Evolutionary conservation across 37 sponge, comb jelly and placozoan genomes (phyloP).

Genomic region (Theonella swinhoei): DNA sequence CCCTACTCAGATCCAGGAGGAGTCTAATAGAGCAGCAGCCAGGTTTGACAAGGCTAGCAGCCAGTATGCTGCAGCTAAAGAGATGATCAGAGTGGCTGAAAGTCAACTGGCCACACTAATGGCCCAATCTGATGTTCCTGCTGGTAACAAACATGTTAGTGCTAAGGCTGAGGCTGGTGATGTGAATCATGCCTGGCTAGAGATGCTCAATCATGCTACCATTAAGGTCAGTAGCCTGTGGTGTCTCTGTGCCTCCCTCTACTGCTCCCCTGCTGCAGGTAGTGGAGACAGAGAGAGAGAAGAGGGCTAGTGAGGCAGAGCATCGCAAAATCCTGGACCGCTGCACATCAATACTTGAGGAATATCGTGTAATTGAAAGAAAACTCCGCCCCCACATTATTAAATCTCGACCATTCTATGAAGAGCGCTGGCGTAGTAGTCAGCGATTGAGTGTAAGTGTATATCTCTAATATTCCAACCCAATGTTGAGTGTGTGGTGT

Average conservation of each 20-base stretch:
- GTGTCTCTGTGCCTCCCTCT: not conserved
- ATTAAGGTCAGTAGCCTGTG: slow-evolving; percentile 18
- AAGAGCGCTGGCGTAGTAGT: slow-evolving; percentile 29
- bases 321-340: slow-evolving; percentile 30
- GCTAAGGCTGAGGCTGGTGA: not conserved
- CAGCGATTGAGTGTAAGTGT: slow-evolving; percentile 14
- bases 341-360: slow-evolving; percentile 11
- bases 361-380: slow-evolving; percentile 16
- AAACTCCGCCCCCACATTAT: slow-evolving; percentile 30
- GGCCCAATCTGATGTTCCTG: not conserved
- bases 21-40: slow-evolving; percentile 39
- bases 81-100: slow-evolving; percentile 57
- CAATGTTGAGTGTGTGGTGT: not conserved
- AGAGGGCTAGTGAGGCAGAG: slow-evolving; percentile 44
- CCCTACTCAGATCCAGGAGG: slow-evolving; percentile 23
- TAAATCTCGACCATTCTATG: slow-evolving; percentile 55
- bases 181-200: slow-evolving; percentile 58
- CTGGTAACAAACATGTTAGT: too few relatives aligned
- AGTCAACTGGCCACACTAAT: not conserved
- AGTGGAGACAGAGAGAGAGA: slow-evolving; percentile 49
- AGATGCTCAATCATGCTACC: slow-evolving; percentile 71
- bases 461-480: not conserved
- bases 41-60: slow-evolving; percentile 54
- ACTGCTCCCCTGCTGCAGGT: slow-evolving; percentile 26
- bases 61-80: slow-evolving; percentile 51